Conservation (phyloP, 2,888 invertebrate genomes). For the Hemicrepidius hirtus region DNA sequence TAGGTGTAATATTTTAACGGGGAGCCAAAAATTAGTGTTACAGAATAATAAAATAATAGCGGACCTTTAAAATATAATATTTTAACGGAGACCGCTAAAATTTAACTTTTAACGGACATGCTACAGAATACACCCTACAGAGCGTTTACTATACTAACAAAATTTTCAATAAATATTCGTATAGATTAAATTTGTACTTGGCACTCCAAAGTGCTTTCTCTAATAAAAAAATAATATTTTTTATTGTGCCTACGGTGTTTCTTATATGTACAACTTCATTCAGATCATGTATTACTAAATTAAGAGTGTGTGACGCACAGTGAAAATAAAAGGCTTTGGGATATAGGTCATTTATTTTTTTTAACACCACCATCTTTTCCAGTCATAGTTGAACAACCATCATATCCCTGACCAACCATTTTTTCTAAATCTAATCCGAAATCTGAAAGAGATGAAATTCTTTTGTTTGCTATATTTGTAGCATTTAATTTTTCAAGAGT, state of each 20-base stretch:
- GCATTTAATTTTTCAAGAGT: too few relatives aligned
- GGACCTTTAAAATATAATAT: too few relatives aligned
- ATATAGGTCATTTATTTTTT: background rate
- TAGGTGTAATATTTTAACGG: too few relatives aligned
- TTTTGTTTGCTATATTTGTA: too few relatives aligned
- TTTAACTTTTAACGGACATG: too few relatives aligned
- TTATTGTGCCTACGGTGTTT: slow-evolving; percentile 1
- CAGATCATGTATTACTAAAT: slow-evolving; percentile 14
- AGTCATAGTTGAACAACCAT: background rate
- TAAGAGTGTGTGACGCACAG: slow-evolving; percentile 1
- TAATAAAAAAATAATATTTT: slow-evolving; percentile 5
- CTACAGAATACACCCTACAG: too few relatives aligned
- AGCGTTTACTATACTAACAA: background rate
- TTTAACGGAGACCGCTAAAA: too few relatives aligned
- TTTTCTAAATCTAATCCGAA: background rate
- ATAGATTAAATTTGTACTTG: slow-evolving; percentile 10
- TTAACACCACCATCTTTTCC: background rate
- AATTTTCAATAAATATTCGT: slow-evolving; percentile 9
- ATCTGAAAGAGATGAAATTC: too few relatives aligned
- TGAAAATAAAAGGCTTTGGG: slow-evolving; percentile 8
- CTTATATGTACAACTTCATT: background rate
- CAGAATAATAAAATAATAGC: too few relatives aligned
- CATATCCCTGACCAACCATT: background rate
- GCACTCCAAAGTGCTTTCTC: slow-evolving; percentile 3
- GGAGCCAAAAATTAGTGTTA: too few relatives aligned